Conservation (phyloP, 92 coral and sea anemone species). For the Bergia puertoricense region DNA sequence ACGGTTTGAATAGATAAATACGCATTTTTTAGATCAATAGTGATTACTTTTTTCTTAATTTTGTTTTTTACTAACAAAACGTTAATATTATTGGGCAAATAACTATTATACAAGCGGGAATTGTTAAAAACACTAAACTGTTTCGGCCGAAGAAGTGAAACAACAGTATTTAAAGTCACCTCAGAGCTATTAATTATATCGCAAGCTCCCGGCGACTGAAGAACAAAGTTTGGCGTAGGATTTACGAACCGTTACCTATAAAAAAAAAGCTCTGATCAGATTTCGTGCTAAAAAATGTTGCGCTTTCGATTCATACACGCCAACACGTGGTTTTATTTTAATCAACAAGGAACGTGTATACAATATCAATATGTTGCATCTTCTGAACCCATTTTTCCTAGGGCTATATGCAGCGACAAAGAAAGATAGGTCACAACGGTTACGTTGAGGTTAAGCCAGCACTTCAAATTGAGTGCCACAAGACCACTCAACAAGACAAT, state of each 20-base stretch:
- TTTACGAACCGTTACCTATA: background rate
- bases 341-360: background rate
- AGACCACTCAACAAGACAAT: conserved; percentile 11
- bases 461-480: conserved; percentile 18
- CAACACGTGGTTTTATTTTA: conserved; percentile 30
- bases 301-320: background rate
- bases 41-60: background rate
- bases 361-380: conserved; percentile 5
- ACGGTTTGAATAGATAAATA: background rate
- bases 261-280: background rate
- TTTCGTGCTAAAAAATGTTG: conserved; percentile 10
- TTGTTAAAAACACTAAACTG: background rate
- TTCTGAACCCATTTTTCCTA: background rate
- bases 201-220: conserved; percentile 9
- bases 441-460: conserved; percentile 15
- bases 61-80: background rate
- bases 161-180: background rate
- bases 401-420: conserved; percentile 16
- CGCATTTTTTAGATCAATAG: no score
- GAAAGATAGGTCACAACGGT: background rate
- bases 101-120: background rate
- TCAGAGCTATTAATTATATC: background rate
- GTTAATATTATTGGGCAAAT: background rate
- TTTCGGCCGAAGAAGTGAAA: background rate
- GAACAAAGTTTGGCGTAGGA: conserved; percentile 1